Base-by-base conservation (phyloP, 2,113 vertebrate species). In the Panthera tigris region DNA sequence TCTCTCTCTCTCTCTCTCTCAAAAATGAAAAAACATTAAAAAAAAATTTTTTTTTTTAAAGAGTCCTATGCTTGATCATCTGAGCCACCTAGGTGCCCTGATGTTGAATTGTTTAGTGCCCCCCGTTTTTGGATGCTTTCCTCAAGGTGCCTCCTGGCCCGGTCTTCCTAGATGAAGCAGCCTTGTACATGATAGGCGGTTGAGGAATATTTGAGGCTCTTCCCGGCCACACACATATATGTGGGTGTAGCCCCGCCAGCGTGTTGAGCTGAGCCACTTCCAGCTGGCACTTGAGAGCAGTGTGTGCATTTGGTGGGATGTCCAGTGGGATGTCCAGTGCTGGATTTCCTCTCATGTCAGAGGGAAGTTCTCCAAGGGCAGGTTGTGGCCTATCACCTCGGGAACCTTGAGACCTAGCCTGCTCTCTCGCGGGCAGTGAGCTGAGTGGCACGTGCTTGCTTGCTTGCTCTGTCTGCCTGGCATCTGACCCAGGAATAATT, bases 261-360 rank as follows among this genome's bases (percentile, higher is more conserved):
- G 33, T 48, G 93, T 73, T 87, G 87, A 96, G 73, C 50, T 6
- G n/a, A 86, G 89, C 94, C 92, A 11, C 74, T 91, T 96, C 83
- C 61, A 89, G 73, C 63, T 23, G 79, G 36, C 95, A 73, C 66
- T 0, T 16, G 74, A 95, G 48, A 63, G 89, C 82, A 39, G 0
- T 0, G 82, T 94, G 71, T 89, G 52, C n/a, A 23, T 76, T 66
- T 19, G 10, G 52, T 41, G 76, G 80, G 65, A 68, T 23, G n/a
- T 50, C 82, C 55, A 25, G 52, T 41, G 76, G 80, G 65, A 68
- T 23, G n/a, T 50, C 82, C 55, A 25, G 66, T 50, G 45, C 92
- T 86, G 79, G 33, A 2, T 65, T 76, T 86, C 84, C 87, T 80
- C 4, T 25, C 50, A 9, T 31, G 0, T 0, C 79, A 66, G 52